Percentiles rank a stretch among this genome's conserved stretches.
Evolutionary conservation across 2,797 vertebrate species (phyloP).

Genomic region (Tinamus major): DNA sequence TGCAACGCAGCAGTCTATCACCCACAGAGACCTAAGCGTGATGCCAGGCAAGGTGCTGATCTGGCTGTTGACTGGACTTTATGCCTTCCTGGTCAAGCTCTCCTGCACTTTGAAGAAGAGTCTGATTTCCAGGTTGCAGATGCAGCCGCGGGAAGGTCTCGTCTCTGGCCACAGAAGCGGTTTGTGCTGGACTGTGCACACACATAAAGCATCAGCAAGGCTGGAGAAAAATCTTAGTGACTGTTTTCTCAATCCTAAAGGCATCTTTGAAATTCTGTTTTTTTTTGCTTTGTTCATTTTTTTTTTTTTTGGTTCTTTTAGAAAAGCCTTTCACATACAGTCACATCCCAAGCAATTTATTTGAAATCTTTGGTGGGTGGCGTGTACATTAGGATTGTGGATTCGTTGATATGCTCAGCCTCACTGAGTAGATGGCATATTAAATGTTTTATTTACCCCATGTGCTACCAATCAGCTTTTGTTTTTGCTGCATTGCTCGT

Average conservation of each 20-base stretch:
- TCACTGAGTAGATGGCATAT: conserved; percentile 37
- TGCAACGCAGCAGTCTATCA: neutral
- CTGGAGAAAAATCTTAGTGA: neutral
- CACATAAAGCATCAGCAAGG: neutral
- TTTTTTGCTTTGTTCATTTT: neutral
- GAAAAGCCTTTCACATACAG: conserved; percentile 7
- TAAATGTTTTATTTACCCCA: conserved; percentile 70
- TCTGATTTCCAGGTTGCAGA: neutral
- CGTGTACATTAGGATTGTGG: conserved; percentile 24
- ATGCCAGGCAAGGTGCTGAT: neutral
- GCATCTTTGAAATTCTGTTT: neutral
- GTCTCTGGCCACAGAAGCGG: neutral
- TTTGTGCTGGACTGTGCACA: neutral
- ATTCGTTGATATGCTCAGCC: conserved; percentile 49
- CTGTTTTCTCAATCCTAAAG: neutral
- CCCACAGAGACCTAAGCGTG: neutral
- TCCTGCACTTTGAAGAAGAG: neutral
- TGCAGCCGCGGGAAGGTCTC: neutral
- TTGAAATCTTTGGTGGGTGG: conserved; percentile 34
- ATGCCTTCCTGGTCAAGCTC: neutral
- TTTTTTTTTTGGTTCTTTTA: neutral
- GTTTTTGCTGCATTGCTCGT: conserved; percentile 60
- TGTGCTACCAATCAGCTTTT: conserved; percentile 72
- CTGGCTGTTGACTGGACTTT: neutral
- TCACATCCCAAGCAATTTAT: conserved; percentile 24